Conservation (phyloP, 2,888 invertebrate species). For the Agriopis marginaria region DNA sequence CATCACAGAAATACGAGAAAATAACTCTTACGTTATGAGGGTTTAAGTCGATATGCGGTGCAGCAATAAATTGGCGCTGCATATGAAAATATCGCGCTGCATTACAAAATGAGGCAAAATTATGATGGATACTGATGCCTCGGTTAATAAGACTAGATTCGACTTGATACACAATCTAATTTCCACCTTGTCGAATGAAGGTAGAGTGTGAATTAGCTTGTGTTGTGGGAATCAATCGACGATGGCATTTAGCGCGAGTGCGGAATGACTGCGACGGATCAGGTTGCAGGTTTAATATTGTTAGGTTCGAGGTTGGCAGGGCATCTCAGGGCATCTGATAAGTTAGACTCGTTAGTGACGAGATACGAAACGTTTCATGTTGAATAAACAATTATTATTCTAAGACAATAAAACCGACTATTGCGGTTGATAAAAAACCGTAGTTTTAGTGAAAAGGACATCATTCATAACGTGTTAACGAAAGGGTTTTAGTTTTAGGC, state of each 20-base stretch:
- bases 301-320: conserved; percentile 18
- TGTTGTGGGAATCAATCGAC: conserved; percentile 59
- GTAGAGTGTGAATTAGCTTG: conserved; percentile 50
- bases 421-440: too few species aligned
- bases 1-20: conserved; percentile 46
- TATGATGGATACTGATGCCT: conserved; percentile 84
- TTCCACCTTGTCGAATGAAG: conserved; percentile 16
- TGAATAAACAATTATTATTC: background rate
- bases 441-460: too few species aligned
- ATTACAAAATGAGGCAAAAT: conserved; percentile 84
- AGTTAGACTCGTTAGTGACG: conserved; percentile 3
- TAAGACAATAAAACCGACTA: background rate
- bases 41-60: conserved; percentile 49
- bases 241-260: conserved; percentile 41
- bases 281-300: conserved; percentile 30
- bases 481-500: too few species aligned
- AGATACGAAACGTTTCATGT: conserved; percentile 10
- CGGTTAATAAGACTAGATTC: conserved; percentile 80
- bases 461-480: too few species aligned
- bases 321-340: conserved; percentile 21
- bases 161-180: conserved; percentile 48
- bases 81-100: conserved; percentile 76
- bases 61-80: conserved; percentile 58
- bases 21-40: conserved; percentile 48
- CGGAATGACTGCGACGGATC: conserved; percentile 40